A percentile compares a stretch with the other conserved stretches of the same genome.
Conservation (phyloP, 1,140 invertebrate genomes). For the Drosophila suzukii region DNA sequence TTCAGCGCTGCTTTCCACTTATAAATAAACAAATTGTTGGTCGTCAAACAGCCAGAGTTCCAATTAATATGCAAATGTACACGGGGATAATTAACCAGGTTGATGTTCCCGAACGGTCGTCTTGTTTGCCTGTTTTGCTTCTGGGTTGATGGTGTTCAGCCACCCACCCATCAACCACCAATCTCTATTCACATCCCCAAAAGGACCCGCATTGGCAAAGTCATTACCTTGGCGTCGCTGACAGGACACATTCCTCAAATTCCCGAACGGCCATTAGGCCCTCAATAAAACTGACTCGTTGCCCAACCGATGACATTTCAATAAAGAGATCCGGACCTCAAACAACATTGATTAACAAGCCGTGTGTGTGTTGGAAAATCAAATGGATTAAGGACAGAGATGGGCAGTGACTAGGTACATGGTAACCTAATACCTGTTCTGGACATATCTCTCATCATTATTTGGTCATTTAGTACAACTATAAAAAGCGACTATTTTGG, state of each 20-base stretch:
- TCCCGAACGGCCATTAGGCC: conserved; percentile 17
- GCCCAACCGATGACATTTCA: conserved; percentile 36
- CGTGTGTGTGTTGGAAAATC: not conserved
- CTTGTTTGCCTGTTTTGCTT: not conserved
- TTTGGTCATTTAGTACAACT: too few species aligned
- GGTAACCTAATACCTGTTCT: too few species aligned
- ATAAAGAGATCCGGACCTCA: conserved; percentile 28
- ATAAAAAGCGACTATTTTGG: too few species aligned
- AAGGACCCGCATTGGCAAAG: conserved; percentile 26
- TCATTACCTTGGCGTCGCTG: conserved; percentile 41
- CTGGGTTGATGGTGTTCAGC: conserved; percentile 4
- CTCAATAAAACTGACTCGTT: conserved; percentile 19
- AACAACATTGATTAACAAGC: conserved; percentile 48
- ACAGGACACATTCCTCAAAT: conserved; percentile 28
- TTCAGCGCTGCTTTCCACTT: conserved; percentile 17
- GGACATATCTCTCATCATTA: too few species aligned
- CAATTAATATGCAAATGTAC: conserved; percentile 71
- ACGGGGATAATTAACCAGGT: conserved; percentile 38
- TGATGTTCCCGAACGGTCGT: conserved; percentile 14
- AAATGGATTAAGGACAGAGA: conserved; percentile 1
- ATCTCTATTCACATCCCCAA: conserved; percentile 23
- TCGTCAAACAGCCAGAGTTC: conserved; percentile 52
- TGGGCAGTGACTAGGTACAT: not conserved
- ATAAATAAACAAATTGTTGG: conserved; percentile 58
- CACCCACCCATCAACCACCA: not conserved